Evolutionary conservation across 1,140 invertebrate genomes (phyloP), one percentile per base, ranked within the genome.

Genomic region (Eufriesea mexicana): DNA sequence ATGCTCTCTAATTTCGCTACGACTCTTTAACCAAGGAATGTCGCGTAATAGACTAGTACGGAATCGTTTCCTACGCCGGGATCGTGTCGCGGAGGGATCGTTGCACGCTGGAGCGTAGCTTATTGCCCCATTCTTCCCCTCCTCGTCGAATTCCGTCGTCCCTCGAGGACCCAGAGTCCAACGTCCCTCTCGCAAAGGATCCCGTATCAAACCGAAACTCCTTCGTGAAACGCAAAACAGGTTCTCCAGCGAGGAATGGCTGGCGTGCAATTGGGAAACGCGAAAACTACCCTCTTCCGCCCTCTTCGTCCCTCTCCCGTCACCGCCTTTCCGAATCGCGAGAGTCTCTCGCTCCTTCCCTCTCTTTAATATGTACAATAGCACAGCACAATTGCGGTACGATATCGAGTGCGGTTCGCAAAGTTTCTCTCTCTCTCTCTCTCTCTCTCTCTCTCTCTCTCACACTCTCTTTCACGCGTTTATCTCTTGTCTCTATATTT

Each of bases 311-410:
- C 16, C 51, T 42, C 20, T 28, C 47, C 51, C 25, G 67, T 47
- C 62, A 45, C 55, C 54, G 23, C 51, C 54, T 55, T 57, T 16
- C 16, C 14, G 25, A 47, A 28, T 51, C 55, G 67, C 80, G 55
- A 74, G 55, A 51, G 35, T 64, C 72, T 68, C 79, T 70, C 55
- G 49, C 71, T 47, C 47, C 23, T 12, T 68, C 23, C 62, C 10
- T 57, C n/a, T 66, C 20, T 86, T 75, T 84, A 87, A 81, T 93
- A 90, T 92, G 79, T 92, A 93, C 92, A 93, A 93, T 91, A 92
- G 90, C 91, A 92, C 89, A 92, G 90, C 90, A 89, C 90, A 90
- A 92, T 90, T 90, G 85, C 91, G 87, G 84, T 89, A 90, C 89
- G 86, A 87, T 91, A 91, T 91, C 90, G 88, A 90, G 87, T 90